phyloP scores from a whole-genome alignment of 2,113 vertebrate genomes.

The Uropsilus gracilis region DNA sequence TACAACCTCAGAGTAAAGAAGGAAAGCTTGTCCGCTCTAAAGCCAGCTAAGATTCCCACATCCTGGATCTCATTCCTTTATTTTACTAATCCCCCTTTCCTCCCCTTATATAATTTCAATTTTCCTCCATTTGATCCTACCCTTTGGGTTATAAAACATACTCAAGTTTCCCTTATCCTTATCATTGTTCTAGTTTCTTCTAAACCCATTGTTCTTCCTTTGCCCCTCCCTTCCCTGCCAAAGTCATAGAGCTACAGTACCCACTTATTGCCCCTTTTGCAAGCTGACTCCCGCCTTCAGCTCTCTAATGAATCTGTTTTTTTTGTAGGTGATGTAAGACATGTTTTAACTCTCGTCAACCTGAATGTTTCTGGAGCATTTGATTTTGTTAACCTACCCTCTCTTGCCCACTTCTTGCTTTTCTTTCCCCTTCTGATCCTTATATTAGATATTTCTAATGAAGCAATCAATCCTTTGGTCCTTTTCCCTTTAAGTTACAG shows the following conservation, averaged over 20 bases:
- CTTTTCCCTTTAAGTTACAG: neutral
- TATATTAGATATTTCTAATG: neutral
- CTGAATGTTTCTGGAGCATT: neutral
- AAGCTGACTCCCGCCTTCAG: neutral
- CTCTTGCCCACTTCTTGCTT: neutral
- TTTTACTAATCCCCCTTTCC: neutral
- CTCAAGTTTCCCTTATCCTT: neutral
- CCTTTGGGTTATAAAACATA: neutral
- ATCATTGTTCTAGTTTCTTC: neutral
- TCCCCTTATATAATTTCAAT: neutral
- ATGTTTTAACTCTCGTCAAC: neutral
- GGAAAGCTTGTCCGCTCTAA: neutral
- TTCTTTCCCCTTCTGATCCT: neutral
- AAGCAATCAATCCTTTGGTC: neutral
- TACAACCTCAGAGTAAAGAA: neutral
- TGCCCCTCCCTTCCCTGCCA: neutral
- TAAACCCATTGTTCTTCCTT: neutral
- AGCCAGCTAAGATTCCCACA: neutral
- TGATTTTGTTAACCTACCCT: neutral
- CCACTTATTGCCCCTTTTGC: neutral
- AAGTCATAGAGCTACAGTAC: neutral
- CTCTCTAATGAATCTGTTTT: slow-evolving; percentile 1
- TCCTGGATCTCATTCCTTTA: neutral
- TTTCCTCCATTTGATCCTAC: neutral
- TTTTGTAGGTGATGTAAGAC: neutral